These are phyloP conservation scores for Galerucella calmariensis DNA, from an alignment of 2,888 invertebrate species.

Conservation along the genomic window DNA sequence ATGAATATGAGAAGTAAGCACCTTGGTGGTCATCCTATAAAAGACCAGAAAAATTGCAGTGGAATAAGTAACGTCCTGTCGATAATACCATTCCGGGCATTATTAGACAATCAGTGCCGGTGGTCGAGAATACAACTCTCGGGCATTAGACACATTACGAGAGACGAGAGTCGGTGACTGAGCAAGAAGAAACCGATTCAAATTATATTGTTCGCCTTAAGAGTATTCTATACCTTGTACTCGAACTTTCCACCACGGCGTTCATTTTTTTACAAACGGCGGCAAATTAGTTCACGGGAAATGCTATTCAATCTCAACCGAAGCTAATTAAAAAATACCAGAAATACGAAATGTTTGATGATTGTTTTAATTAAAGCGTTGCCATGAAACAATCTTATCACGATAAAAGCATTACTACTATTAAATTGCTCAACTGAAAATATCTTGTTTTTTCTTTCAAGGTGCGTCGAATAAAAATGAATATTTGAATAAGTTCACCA, in stretches of 20 bases:
- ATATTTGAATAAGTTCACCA: not conserved
- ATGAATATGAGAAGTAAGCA: slow-evolving; percentile 12
- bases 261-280: not conserved
- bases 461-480: not conserved
- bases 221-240: slow-evolving; percentile 12
- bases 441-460: too few relatives aligned
- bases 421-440: not conserved
- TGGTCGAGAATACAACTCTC: slow-evolving; percentile 53
- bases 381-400: not conserved
- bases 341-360: slow-evolving; percentile 2
- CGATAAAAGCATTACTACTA: not conserved
- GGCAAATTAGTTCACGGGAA: not conserved
- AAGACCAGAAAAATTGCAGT: slow-evolving; percentile 34
- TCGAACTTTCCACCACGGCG: slow-evolving; percentile 9
- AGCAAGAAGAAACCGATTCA: slow-evolving; percentile 52
- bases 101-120: slow-evolving; percentile 61
- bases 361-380: slow-evolving; percentile 5
- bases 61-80: slow-evolving; percentile 39
- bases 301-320: not conserved
- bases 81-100: slow-evolving; percentile 55
- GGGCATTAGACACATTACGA: slow-evolving; percentile 48
- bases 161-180: slow-evolving; percentile 39
- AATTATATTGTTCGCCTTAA: slow-evolving; percentile 52
- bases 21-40: slow-evolving; percentile 36
- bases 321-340: slow-evolving; percentile 1